These are phyloP conservation scores for Schlechtendalia chinensis DNA, from an alignment of 1,140 invertebrate genomes.

Conservation along the genomic window DNA sequence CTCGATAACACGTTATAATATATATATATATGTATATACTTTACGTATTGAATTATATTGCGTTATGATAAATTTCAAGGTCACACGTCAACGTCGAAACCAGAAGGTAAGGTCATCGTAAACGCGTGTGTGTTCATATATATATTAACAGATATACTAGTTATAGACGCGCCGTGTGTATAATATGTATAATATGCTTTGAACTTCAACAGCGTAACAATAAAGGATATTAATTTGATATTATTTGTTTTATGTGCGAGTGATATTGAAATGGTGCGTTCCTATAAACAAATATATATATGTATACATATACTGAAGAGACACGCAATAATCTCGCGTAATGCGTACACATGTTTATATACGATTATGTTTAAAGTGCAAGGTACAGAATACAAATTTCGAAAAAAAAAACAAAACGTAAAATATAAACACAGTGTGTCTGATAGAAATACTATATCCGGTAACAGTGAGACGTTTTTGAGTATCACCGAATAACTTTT, in stretches of 20 bases:
- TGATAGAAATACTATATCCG: too few relatives aligned
- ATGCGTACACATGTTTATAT: too few relatives aligned
- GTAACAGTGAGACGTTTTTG: too few relatives aligned
- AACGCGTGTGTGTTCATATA: not conserved
- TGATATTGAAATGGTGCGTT: not conserved
- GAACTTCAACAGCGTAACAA: not conserved
- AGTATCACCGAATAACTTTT: too few relatives aligned
- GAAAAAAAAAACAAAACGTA: too few relatives aligned
- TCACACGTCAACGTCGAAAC: conserved; percentile 5
- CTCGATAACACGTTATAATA: conserved; percentile 18
- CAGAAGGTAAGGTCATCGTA: not conserved
- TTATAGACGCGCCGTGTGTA: not conserved
- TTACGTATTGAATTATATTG: too few relatives aligned
- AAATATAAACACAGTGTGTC: too few relatives aligned
- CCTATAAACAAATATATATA: too few relatives aligned
- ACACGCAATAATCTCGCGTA: too few relatives aligned
- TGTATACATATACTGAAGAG: too few relatives aligned
- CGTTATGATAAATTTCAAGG: conserved; percentile 8
- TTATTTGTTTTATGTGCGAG: not conserved
- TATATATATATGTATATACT: too few relatives aligned
- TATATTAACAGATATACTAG: not conserved
- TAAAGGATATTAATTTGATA: not conserved
- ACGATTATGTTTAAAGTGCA: too few relatives aligned
- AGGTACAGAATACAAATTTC: not conserved
- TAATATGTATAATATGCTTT: not conserved